A percentile compares a stretch with the other conserved stretches of the same genome.
Evolutionary conservation across 1,140 invertebrate genomes (phyloP).

Genomic region (Caerostris darwini): DNA sequence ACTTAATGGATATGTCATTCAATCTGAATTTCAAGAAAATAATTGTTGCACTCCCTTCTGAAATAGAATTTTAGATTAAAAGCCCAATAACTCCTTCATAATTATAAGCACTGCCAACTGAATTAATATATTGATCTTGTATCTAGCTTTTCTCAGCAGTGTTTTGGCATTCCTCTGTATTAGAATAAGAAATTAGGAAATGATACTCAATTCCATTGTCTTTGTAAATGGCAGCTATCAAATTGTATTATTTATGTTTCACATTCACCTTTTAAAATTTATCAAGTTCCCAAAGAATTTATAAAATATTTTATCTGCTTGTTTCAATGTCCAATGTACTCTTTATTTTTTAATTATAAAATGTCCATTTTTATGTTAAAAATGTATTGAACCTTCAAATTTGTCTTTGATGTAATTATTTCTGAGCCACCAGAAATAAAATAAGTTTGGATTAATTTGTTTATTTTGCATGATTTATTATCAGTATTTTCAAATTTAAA

Average conservation of each 20-base stretch:
- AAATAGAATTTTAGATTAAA: constrained; percentile 13
- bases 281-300: background rate
- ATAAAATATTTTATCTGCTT: no score
- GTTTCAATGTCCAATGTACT: no score
- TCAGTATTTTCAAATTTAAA: no score
- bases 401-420: constrained; percentile 18
- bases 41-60: constrained; percentile 61
- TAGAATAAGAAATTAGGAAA: constrained; percentile 3
- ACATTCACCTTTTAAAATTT: background rate
- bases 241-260: background rate
- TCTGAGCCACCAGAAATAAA: background rate
- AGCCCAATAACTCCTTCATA: constrained; percentile 55
- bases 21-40: constrained; percentile 63
- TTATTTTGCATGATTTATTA: no score
- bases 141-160: constrained; percentile 8
- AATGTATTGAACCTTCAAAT: background rate
- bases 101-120: constrained; percentile 40
- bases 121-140: constrained; percentile 2
- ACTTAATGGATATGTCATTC: constrained; percentile 48
- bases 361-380: background rate
- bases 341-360: background rate
- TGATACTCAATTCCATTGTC: background rate
- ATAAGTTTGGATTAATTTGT: background rate
- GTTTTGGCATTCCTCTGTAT: background rate
- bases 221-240: constrained; percentile 30